These are phyloP conservation scores for Panagrolaimus sp. DNA, from an alignment of 1,140 invertebrate species.

Conservation along the genomic window DNA sequence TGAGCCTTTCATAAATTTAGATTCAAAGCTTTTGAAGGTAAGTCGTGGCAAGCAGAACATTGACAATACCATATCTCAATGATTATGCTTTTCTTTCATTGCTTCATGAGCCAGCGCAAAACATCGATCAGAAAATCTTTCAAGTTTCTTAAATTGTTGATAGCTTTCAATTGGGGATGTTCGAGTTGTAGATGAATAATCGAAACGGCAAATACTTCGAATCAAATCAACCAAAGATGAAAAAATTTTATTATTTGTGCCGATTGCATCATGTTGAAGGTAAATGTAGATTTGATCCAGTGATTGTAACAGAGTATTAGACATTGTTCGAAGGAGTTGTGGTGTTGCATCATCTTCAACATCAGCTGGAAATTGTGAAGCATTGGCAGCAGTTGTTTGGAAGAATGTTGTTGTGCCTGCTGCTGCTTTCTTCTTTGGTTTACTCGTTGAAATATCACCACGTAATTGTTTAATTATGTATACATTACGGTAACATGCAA, in stretches of 20 bases:
- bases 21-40: neutral
- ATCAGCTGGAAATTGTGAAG: neutral
- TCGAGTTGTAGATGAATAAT: neutral
- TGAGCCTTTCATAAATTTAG: neutral
- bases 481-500: neutral
- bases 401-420: neutral
- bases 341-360: neutral
- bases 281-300: neutral
- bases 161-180: neutral
- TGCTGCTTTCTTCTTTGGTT: conserved; percentile 1
- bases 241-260: neutral
- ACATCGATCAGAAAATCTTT: neutral
- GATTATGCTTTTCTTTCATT: neutral
- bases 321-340: neutral
- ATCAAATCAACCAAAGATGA: conserved; percentile 1
- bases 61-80: neutral
- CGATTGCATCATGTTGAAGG: neutral
- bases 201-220: neutral
- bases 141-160: neutral
- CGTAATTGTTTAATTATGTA: neutral
- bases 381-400: neutral
- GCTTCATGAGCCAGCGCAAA: conserved; percentile 8
- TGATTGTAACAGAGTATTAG: neutral
- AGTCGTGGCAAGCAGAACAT: neutral
- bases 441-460: neutral